Conservation (phyloP, 2,888 invertebrate species). For the Hirtodrosophila confusa region DNA sequence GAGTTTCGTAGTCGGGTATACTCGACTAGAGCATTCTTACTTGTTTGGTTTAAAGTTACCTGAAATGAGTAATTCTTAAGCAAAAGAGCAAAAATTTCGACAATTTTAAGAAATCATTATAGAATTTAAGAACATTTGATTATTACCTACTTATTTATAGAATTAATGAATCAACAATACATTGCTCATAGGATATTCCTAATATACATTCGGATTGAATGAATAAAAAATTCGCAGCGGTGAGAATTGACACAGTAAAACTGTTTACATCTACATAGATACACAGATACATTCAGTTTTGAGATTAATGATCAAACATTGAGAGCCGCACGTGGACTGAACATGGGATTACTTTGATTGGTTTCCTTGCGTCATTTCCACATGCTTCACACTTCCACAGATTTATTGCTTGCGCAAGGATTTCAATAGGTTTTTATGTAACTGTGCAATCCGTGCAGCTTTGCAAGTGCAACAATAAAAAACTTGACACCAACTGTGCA, state of each 20-base stretch:
- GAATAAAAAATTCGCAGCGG: conserved; percentile 5
- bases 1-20: too few species aligned
- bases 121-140: too few species aligned
- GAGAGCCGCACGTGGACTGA: not conserved
- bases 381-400: not conserved
- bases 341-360: conserved; percentile 19
- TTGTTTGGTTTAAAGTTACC: too few species aligned
- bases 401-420: conserved; percentile 2
- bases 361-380: conserved; percentile 9
- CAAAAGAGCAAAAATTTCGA: too few species aligned
- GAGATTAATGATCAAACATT: not conserved
- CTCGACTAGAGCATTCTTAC: too few species aligned
- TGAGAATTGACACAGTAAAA: conserved; percentile 21
- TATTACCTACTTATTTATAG: too few species aligned
- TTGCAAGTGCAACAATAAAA: conserved; percentile 37
- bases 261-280: conserved; percentile 1
- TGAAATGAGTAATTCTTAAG: too few species aligned
- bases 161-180: too few species aligned
- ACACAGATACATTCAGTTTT: not conserved
- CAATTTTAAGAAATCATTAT: too few species aligned
- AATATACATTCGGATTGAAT: too few species aligned
- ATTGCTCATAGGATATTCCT: too few species aligned
- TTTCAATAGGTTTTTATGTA: conserved; percentile 25
- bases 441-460: conserved; percentile 25
- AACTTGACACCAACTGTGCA: conserved; percentile 19